phyloP scores from a whole-genome alignment of 2,113 vertebrate genomes.

The Illadopsis cleaveri region DNA sequence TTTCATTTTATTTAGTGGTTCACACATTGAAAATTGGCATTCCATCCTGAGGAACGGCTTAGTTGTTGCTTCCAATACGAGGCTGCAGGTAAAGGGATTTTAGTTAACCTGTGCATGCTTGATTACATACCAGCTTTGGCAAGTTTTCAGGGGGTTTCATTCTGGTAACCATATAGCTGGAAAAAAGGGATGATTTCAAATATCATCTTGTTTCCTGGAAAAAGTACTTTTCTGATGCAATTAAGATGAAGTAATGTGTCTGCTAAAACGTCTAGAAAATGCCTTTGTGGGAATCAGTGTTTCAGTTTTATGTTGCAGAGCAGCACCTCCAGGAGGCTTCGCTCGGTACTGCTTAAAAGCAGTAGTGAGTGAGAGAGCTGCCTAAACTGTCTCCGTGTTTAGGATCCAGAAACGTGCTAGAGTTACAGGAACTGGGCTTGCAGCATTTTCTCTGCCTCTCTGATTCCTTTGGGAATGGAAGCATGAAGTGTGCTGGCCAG shows the following conservation, averaged over 20 bases:
- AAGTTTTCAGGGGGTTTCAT: background rate
- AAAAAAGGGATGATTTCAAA: background rate
- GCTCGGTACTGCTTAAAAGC: background rate
- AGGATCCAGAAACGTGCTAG: background rate
- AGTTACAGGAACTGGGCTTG: background rate
- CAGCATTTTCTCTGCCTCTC: background rate
- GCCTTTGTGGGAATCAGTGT: background rate
- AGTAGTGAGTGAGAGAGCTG: background rate
- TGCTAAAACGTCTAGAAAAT: background rate
- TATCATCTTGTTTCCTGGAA: background rate
- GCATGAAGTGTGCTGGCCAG: background rate
- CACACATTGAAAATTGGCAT: constrained; percentile 93
- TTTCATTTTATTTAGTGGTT: constrained; percentile 76
- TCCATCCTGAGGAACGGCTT: constrained; percentile 91
- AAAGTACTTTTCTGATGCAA: background rate
- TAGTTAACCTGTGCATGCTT: background rate
- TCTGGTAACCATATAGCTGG: background rate
- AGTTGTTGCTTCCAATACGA: constrained; percentile 90
- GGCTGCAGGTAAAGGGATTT: constrained; percentile 80
- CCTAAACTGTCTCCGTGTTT: fast-evolving
- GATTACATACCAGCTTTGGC: background rate
- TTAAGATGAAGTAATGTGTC: background rate
- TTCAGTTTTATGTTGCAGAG: background rate
- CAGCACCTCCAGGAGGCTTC: constrained; percentile 13
- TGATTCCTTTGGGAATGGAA: background rate